A percentile compares a stretch with the other conserved stretches of the same genome.
phyloP scores from a whole-genome alignment of 2,888 invertebrate genomes.

The Conops quadrifasciatus region DNA sequence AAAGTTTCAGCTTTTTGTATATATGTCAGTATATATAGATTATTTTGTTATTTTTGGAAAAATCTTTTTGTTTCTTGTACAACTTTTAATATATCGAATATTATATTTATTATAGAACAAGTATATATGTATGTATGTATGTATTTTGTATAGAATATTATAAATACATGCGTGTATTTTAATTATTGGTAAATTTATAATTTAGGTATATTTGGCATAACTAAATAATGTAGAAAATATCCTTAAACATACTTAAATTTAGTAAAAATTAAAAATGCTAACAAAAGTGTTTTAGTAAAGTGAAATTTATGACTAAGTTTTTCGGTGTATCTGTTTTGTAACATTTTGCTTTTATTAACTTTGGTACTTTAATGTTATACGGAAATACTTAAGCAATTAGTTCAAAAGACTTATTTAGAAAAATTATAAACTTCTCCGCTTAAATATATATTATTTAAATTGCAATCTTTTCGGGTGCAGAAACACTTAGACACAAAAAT shows the following conservation, averaged over 20 bases:
- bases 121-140: neutral
- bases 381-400: no score
- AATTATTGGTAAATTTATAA: neutral
- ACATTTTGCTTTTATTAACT: neutral
- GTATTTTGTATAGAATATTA: slow-evolving; percentile 6
- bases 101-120: no score
- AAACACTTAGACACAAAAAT: slow-evolving; percentile 32
- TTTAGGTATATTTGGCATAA: neutral
- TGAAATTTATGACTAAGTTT: neutral
- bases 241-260: neutral
- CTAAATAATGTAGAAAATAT: neutral
- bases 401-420: no score
- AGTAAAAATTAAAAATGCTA: neutral
- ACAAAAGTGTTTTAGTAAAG: neutral
- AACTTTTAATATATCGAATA: slow-evolving; percentile 20
- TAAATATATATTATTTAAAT: no score
- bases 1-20: slow-evolving; percentile 46
- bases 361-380: neutral
- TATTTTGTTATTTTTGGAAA: neutral
- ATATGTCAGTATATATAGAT: slow-evolving; percentile 10
- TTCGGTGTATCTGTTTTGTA: neutral
- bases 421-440: neutral
- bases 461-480: slow-evolving; percentile 25
- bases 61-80: slow-evolving; percentile 23
- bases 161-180: slow-evolving; percentile 10